Base-by-base conservation (phyloP, 1,140 invertebrate species). In the Drosophila navojoa region DNA sequence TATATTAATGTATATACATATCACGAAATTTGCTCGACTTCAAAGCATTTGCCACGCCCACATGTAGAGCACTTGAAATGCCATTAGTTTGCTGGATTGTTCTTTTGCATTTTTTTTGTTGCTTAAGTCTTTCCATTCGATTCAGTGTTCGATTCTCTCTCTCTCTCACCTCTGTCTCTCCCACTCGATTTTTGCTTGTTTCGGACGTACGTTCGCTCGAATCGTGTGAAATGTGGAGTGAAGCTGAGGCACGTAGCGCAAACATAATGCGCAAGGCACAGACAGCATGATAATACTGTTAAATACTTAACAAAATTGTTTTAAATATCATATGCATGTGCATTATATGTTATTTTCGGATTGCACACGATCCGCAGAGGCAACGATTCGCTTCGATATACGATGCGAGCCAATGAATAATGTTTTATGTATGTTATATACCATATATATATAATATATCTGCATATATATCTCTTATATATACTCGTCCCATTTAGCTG, bases 201-300 rank as follows among this genome's bases (percentile, higher is more conserved):
- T 71, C 61, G 27, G 29, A 72, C 61, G 53, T 62, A 69, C 61
- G 57, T 55, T 71, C 40, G 64, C 42, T 59, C 50, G 62, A 53
- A 71, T 87, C 81, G 81, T 81, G 79, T 86, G 82, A 87, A 86
- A 76, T 86, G 67, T 81, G 38, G 78, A 87, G 76, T 81, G 71
- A 71, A 50, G 49, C 53, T 16, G 27, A 63, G 68, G 82, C 81
- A 86, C 81, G 81, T 86, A 86, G 78, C 6, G 47, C 54, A 74
- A 60, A 66, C 68, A 59, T 47, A 68, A 32, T 69, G 44, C 62
- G 55, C 74, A 62, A 11, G 52, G n/a, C 59, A 77, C 59, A 63
- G 62, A 49, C 54, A 68, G 58, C 59, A 60, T 77, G 75, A 77
- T 77, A 74, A 77, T 64, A 70, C 64, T 77, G 40, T 74, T 69